Conservation (phyloP, 2,113 vertebrate species). For the Melospiza melodia region DNA sequence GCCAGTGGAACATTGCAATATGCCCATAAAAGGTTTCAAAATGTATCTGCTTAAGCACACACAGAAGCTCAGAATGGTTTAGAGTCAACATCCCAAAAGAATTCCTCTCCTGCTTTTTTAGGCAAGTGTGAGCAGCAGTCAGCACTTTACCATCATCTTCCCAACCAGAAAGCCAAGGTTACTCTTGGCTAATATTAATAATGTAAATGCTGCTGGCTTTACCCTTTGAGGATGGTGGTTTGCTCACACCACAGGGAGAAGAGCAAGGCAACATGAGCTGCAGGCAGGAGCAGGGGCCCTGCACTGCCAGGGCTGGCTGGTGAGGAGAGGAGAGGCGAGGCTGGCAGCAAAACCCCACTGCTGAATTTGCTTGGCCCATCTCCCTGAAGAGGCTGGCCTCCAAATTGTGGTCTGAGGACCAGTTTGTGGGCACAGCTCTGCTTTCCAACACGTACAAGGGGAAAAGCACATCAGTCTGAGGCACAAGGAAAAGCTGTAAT, state of each 20-base stretch:
- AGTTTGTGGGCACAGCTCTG: neutral
- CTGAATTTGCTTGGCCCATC: neutral
- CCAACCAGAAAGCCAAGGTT: constrained; percentile 35
- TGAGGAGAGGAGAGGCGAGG: neutral
- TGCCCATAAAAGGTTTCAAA: constrained; percentile 57
- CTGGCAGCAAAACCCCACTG: neutral
- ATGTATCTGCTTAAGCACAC: neutral
- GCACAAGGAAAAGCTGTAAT: neutral
- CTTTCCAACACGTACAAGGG: neutral
- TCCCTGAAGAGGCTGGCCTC: neutral
- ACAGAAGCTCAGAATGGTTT: constrained; percentile 2
- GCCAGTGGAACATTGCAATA: neutral
- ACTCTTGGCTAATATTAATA: neutral
- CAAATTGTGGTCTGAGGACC: neutral
- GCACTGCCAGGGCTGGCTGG: neutral
- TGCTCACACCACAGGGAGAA: neutral
- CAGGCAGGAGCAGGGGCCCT: neutral
- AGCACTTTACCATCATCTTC: constrained; percentile 42
- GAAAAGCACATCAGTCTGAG: neutral
- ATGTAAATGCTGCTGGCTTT: neutral
- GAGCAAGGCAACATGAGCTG: neutral
- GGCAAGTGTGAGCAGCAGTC: constrained; percentile 42
- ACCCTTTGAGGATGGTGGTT: neutral
- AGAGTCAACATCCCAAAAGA: constrained; percentile 29
- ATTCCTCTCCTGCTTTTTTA: constrained; percentile 55